phyloP scores from a whole-genome alignment of 2,797 vertebrate species.

The Chloroceryle amazona region DNA sequence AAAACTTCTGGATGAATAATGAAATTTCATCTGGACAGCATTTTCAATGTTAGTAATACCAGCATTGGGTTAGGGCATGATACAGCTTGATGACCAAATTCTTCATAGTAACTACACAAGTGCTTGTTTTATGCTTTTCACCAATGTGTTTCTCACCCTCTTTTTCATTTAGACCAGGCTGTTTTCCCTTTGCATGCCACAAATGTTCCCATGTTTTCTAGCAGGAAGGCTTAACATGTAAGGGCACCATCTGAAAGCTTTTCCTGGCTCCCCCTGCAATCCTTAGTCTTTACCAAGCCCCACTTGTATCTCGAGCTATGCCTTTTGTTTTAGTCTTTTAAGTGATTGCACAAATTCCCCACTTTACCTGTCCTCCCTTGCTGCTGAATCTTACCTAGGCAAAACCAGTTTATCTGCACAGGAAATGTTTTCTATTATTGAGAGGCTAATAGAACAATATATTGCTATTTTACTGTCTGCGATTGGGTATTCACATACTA shows the following conservation, averaged over 20 bases:
- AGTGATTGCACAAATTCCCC: neutral
- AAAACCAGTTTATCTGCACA: neutral
- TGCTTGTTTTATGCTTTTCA: neutral
- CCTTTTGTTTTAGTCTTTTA: neutral
- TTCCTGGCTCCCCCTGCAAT: conserved; percentile 76
- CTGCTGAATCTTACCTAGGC: neutral
- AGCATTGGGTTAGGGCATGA: neutral
- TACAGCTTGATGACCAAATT: neutral
- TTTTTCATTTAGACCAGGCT: conserved; percentile 71
- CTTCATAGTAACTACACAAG: neutral
- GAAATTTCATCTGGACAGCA: neutral
- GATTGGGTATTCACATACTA: neutral
- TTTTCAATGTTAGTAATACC: neutral
- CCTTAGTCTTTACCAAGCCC: conserved; percentile 76
- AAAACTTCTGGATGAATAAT: neutral
- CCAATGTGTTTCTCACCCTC: neutral
- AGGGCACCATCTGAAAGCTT: conserved; percentile 66
- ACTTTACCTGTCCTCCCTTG: neutral
- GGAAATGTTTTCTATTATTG: neutral
- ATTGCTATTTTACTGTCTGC: neutral
- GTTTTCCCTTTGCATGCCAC: conserved; percentile 75
- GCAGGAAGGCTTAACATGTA: conserved; percentile 82
- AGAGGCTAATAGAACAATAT: neutral
- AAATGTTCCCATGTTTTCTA: conserved; percentile 75
- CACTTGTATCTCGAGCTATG: conserved; percentile 79